phyloP scores from a whole-genome alignment of 1,140 invertebrate genomes.

The Zaprionus camerounensis region DNA sequence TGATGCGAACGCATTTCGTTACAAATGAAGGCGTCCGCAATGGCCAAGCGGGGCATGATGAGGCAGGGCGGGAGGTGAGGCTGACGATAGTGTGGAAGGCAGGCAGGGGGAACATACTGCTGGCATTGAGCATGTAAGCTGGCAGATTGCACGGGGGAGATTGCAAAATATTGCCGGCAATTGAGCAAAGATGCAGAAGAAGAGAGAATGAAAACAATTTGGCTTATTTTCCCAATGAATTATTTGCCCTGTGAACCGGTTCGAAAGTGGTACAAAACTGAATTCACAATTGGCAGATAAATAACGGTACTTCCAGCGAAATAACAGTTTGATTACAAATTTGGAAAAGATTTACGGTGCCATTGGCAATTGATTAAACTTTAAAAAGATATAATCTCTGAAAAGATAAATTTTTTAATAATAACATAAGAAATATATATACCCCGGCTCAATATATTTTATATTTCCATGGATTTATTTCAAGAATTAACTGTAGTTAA shows the following conservation, averaged over 20 bases:
- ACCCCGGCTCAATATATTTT: too few species aligned
- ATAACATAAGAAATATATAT: too few species aligned
- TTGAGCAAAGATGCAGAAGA: conserved; percentile 10
- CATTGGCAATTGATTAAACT: neutral
- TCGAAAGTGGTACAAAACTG: neutral
- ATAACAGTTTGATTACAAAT: neutral
- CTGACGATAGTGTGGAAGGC: neutral
- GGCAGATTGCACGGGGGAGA: conserved; percentile 40
- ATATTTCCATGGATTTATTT: too few species aligned
- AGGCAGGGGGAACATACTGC: conserved; percentile 29
- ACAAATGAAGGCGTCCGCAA: conserved; percentile 3
- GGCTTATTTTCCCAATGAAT: conserved; percentile 7
- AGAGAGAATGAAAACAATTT: conserved; percentile 1
- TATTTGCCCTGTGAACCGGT: neutral
- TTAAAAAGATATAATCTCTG: too few species aligned
- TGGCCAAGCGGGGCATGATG: neutral
- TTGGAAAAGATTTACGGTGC: neutral
- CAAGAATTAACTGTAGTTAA: too few species aligned
- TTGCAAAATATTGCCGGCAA: conserved; percentile 44
- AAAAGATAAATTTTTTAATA: too few species aligned
- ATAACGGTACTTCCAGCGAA: neutral
- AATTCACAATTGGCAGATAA: neutral
- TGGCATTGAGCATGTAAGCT: conserved; percentile 56
- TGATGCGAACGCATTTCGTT: conserved; percentile 72
- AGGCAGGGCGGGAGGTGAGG: neutral